Percentiles rank a stretch among this genome's conserved stretches.
These are phyloP conservation scores for Deroptyus accipitrinus DNA, from an alignment of 2,113 vertebrate genomes.

Conservation along the genomic window DNA sequence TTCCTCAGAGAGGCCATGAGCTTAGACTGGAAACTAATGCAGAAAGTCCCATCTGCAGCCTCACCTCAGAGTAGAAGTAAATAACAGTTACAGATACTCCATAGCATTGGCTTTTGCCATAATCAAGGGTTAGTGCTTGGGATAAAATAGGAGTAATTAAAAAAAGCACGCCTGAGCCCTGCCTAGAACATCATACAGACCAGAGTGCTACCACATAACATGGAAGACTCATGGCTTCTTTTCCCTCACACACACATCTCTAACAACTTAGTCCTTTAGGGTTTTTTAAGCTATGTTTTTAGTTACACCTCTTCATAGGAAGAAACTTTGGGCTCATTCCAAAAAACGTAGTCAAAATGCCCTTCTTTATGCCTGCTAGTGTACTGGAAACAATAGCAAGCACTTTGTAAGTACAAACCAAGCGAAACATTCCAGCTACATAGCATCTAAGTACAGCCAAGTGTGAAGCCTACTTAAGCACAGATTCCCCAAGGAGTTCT, in stretches of 20 bases:
- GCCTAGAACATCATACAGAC: neutral
- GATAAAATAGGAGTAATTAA: neutral
- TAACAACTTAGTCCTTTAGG: neutral
- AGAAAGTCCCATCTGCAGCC: neutral
- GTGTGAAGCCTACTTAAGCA: neutral
- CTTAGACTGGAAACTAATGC: fast-evolving
- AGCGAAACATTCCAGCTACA: fast-evolving
- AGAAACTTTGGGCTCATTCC: neutral
- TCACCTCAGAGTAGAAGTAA: fast-evolving
- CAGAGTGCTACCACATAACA: neutral
- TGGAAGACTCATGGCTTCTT: neutral
- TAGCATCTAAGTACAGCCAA: neutral
- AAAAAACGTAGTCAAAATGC: neutral
- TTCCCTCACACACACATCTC: neutral
- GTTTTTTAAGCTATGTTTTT: neutral
- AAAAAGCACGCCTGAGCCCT: neutral
- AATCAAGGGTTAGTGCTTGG: neutral
- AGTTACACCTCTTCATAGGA: neutral
- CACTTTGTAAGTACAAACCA: neutral
- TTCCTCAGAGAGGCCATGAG: neutral
- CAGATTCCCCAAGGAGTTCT: neutral
- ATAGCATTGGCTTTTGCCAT: fast-evolving
- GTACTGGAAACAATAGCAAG: neutral
- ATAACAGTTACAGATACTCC: neutral
- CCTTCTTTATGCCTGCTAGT: fast-evolving